Conservation (phyloP, 2,797 vertebrate genomes). For the Phoxinus dragarum region DNA sequence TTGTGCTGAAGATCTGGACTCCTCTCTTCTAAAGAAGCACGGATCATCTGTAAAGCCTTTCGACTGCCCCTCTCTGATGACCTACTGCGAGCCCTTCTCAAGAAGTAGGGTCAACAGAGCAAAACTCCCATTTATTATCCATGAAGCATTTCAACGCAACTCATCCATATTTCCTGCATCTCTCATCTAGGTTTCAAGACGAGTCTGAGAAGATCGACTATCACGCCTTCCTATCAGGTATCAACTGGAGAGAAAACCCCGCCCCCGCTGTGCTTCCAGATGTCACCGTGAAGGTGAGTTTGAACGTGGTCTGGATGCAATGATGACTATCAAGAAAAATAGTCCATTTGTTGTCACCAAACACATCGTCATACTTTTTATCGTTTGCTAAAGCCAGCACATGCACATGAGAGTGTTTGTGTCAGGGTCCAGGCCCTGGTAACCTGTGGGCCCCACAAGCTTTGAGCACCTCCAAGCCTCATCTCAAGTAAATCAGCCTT, state of each 20-base stretch:
- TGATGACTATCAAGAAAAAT: constrained; percentile 3
- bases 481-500: constrained; percentile 62
- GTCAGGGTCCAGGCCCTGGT: constrained; percentile 52
- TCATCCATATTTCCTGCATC: constrained; percentile 18
- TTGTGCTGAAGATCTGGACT: constrained; percentile 77
- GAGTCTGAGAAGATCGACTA: constrained; percentile 83
- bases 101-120: constrained; percentile 76
- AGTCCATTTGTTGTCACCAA: constrained; percentile 7
- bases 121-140: background rate
- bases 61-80: constrained; percentile 84
- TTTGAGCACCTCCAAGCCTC: constrained; percentile 55
- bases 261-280: constrained; percentile 67
- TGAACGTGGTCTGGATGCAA: background rate
- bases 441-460: constrained; percentile 53
- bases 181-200: constrained; percentile 81
- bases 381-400: constrained; percentile 39
- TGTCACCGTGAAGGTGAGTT: constrained; percentile 78
- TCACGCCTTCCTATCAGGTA: constrained; percentile 77
- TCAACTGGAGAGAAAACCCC: constrained; percentile 86
- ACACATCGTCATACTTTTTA: constrained; percentile 17
- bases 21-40: constrained; percentile 76
- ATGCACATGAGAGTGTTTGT: constrained; percentile 52
- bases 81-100: constrained; percentile 79
- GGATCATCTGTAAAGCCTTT: constrained; percentile 85
- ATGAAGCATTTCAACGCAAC: background rate